phyloP scores from a whole-genome alignment of 2,113 vertebrate genomes.

The human region GRCh38 chr4:33024001-33024500 shows the following conservation, averaged over 20 bases:
- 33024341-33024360: neutral
- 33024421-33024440: neutral
- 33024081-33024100: neutral
- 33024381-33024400: neutral
- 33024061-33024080: neutral
- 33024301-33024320: neutral
- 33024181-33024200: neutral
- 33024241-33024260: neutral
- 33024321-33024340: neutral
- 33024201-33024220: neutral
- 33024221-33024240: neutral
- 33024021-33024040: neutral
- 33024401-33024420: neutral
- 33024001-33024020: neutral
- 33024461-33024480: neutral
- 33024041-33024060: neutral
- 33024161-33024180: neutral
- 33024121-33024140: neutral
- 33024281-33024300: neutral
- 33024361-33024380: neutral
- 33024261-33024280: neutral
- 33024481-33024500: neutral
- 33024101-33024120: neutral
- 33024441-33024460: neutral
- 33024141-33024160: neutral